Base-by-base conservation (phyloP, 1,140 invertebrate species). In the Scaptomyza hsui region DNA sequence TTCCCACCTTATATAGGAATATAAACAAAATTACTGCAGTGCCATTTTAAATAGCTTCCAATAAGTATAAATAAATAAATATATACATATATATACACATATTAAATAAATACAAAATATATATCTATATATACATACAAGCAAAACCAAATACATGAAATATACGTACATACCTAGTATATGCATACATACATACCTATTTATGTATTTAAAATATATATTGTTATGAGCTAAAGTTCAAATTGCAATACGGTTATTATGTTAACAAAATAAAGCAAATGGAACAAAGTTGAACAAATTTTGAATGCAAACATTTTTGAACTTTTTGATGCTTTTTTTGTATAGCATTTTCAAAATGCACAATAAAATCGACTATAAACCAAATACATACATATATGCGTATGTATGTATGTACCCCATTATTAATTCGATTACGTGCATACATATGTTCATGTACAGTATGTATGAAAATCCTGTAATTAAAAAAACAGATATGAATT, bases 1-100 rank as follows among this genome's bases (percentile, higher is more conserved):
- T 90, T 90, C 89, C 89, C 89, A 90, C 89, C 89, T 90, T 90
- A 90, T 72, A 86, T 82, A 85, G 77, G 77, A 86, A 86, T 86
- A 86, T 86, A 86, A 74, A 73, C 56, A 76, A 78, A 77, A 83
- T 80, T 90, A 90, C 89, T 90, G 89, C 89, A 90, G 89, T 90
- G 89, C 89, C 89, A 90, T 90, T 90, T 90, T 89, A 90, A 90
- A 90, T 89, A 90, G 89, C 89, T 90, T 90, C 89, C 89, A 67
- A 90, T 82, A 90, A 90, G 83, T 78, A n/a, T n/a, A n/a, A 69
- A 55, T 53, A 59, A 48, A 72, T 29, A 15, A 59, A 82, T 59
- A 79, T 70, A 71, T 59, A 77, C 64, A 52, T 63, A 81, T 64
- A 75, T 60, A 72, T 53, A 77, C 45, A 68, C 35, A 78, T 55